These are phyloP conservation scores for Hormiphora californensis DNA, from an alignment of 37 sponge, comb jelly and placozoan genomes.

Conservation along the genomic window DNA sequence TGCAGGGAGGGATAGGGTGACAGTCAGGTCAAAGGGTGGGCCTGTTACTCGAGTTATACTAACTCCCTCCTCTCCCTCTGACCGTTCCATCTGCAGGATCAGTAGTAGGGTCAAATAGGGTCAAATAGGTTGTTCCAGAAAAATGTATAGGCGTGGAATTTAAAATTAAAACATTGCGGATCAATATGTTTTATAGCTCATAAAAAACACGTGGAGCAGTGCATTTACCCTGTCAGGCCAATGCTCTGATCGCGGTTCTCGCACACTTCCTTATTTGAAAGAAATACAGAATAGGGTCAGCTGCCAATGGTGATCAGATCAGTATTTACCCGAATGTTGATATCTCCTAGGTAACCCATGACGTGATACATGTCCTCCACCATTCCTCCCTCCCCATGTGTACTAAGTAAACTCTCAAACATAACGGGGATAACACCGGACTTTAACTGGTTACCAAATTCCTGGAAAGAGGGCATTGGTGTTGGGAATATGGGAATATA, in stretches of 20 bases:
- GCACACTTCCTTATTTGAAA: too few species aligned
- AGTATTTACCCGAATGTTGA: background rate
- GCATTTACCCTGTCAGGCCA: too few species aligned
- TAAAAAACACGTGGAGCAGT: too few species aligned
- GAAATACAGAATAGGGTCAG: too few species aligned
- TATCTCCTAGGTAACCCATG: constrained; percentile 58
- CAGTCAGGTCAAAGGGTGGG: background rate
- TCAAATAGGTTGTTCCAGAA: too few species aligned
- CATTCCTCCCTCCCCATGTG: constrained; percentile 82
- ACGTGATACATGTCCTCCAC: constrained; percentile 82
- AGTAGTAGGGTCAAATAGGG: too few species aligned
- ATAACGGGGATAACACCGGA: background rate
- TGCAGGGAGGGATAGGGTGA: background rate
- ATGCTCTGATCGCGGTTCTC: too few species aligned
- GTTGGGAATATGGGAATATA: too few species aligned
- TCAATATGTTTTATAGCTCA: too few species aligned
- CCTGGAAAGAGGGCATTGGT: background rate
- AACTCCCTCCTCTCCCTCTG: background rate
- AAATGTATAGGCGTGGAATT: too few species aligned
- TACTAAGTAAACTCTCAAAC: constrained; percentile 76
- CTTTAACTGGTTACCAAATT: background rate
- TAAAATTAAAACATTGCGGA: too few species aligned
- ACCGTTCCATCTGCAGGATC: background rate
- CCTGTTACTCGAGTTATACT: background rate
- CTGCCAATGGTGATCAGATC: too few species aligned